phyloP scores from a whole-genome alignment of 2,888 invertebrate species.

The Pyrrhosoma nymphula region DNA sequence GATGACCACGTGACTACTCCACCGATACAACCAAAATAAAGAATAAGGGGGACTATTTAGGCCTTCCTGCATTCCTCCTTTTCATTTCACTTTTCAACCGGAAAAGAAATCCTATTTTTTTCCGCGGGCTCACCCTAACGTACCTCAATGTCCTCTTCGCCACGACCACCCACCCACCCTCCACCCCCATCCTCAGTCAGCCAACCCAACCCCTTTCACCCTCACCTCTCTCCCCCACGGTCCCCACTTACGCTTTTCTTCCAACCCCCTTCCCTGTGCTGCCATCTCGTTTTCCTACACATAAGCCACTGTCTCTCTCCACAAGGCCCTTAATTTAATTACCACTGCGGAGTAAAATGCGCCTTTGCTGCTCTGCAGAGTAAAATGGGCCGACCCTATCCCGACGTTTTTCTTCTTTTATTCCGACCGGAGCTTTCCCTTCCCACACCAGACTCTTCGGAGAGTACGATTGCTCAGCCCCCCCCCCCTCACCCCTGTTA shows the following conservation, averaged over 20 bases:
- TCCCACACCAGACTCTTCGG: neutral
- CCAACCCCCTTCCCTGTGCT: neutral
- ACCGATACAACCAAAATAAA: neutral
- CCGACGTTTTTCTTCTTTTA: conserved; percentile 28
- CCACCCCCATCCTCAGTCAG: neutral
- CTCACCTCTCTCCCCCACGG: neutral
- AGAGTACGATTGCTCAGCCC: neutral
- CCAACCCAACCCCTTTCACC: neutral
- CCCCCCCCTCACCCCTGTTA: neutral
- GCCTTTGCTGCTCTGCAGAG: conserved; percentile 64
- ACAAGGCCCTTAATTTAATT: conserved; percentile 62
- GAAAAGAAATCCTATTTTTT: conserved; percentile 24
- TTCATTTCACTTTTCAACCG: conserved; percentile 17
- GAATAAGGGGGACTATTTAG: neutral
- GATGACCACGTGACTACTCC: neutral
- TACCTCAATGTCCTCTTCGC: neutral
- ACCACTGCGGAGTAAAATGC: conserved; percentile 67
- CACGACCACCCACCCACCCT: neutral
- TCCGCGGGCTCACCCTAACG: conserved; percentile 37
- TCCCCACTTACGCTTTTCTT: conserved; percentile 1
- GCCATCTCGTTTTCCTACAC: conserved; percentile 62
- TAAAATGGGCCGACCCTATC: conserved; percentile 66
- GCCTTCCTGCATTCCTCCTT: conserved; percentile 2
- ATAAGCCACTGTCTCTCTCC: conserved; percentile 61
- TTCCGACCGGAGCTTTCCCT: neutral